A percentile compares a stretch with the other conserved stretches of the same genome.
Conservation (phyloP, 2,797 vertebrate genomes). For the Rhynchonycteris naso region DNA sequence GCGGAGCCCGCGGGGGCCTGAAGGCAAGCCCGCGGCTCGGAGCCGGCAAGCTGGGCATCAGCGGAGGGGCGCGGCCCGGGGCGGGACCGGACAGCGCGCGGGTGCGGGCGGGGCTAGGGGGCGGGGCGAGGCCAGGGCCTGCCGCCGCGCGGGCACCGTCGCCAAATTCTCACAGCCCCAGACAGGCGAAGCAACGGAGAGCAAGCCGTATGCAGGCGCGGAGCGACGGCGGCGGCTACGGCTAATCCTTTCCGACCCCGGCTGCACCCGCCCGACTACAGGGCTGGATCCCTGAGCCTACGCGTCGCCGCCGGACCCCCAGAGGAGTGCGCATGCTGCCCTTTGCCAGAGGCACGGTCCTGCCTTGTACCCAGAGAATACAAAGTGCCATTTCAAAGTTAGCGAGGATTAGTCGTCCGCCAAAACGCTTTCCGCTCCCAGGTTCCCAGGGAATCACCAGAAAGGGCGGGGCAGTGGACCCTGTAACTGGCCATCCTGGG, state of each 20-base stretch:
- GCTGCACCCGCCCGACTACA: background rate
- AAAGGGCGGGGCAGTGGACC: background rate
- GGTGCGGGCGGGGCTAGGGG: background rate
- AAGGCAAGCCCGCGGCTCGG: constrained; percentile 50
- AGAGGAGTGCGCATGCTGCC: background rate
- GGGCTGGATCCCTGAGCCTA: background rate
- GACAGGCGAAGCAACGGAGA: background rate
- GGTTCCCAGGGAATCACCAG: background rate
- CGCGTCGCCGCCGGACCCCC: background rate
- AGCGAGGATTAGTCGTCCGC: background rate
- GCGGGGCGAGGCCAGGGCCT: constrained; percentile 22
- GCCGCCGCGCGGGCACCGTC: background rate
- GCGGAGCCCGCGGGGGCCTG: constrained; percentile 35
- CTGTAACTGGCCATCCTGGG: background rate
- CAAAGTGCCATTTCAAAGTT: background rate
- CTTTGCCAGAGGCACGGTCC: too few relatives aligned
- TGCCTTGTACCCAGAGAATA: accelerated
- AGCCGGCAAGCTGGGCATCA: background rate
- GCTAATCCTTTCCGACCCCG: background rate
- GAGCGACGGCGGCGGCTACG: background rate
- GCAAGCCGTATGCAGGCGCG: accelerated
- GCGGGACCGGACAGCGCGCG: constrained; percentile 24
- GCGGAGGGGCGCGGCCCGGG: constrained; percentile 74
- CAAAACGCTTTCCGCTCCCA: background rate
- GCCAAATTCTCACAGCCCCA: background rate